Conservation (phyloP, 1,140 invertebrate genomes). For the Popillia japonica region DNA sequence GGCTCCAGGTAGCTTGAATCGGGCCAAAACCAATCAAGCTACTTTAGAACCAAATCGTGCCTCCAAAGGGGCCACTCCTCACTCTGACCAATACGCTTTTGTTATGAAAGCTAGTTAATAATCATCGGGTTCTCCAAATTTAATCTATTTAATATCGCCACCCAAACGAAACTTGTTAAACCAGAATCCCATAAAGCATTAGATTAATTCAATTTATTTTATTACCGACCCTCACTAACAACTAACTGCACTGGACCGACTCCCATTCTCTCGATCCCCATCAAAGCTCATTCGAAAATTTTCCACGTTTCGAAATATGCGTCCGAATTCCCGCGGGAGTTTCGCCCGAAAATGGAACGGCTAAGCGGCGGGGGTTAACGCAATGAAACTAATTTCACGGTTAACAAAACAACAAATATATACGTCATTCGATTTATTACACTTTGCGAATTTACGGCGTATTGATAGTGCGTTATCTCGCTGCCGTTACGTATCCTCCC, state of each 20-base stretch:
- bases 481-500: background rate
- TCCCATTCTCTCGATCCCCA: background rate
- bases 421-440: constrained; percentile 6
- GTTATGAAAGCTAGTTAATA: too few relatives aligned
- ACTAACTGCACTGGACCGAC: background rate
- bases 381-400: constrained; percentile 14
- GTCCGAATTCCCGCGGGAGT: background rate
- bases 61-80: too few relatives aligned
- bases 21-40: too few relatives aligned
- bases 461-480: background rate
- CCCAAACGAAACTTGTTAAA: background rate
- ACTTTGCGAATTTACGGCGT: background rate
- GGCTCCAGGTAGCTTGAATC: too few relatives aligned
- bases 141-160: too few relatives aligned
- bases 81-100: too few relatives aligned
- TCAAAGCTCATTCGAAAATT: background rate
- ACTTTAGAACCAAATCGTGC: too few relatives aligned
- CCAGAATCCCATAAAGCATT: background rate
- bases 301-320: background rate
- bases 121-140: too few relatives aligned
- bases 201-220: constrained; percentile 3
- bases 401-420: constrained; percentile 16
- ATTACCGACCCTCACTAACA: background rate
- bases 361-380: background rate
- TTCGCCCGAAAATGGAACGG: background rate